Evolutionary conservation across 2,888 invertebrate genomes (phyloP).

Genomic region (Empis livida): DNA sequence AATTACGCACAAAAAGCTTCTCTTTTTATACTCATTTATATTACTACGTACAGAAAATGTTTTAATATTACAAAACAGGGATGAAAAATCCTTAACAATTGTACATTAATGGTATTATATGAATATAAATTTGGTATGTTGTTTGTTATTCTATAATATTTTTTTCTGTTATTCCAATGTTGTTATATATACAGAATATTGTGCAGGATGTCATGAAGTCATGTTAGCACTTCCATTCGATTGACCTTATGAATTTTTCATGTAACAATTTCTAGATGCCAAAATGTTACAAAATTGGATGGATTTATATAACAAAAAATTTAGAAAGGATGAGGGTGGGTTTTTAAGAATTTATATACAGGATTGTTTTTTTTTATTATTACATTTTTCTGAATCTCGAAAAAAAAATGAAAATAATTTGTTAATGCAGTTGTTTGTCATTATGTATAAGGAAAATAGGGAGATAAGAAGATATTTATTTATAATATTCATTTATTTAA

Average conservation of each 20-base stretch:
- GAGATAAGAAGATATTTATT: background rate
- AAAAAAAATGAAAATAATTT: conserved; percentile 8
- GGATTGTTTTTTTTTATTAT: background rate
- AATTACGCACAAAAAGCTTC: too few species aligned
- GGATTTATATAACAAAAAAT: background rate
- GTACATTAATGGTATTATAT: too few species aligned
- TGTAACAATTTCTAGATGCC: conserved; percentile 2
- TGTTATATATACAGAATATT: too few species aligned
- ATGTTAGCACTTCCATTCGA: conserved; percentile 8
- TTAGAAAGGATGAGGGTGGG: background rate
- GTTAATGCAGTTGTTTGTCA: conserved; percentile 9
- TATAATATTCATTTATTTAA: background rate
- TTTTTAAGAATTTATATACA: background rate
- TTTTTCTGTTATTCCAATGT: too few species aligned
- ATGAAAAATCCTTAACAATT: too few species aligned
- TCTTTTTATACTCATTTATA: too few species aligned
- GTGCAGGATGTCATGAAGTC: conserved; percentile 1
- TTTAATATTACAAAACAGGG: too few species aligned
- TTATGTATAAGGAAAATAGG: background rate
- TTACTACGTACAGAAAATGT: too few species aligned
- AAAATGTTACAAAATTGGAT: background rate
- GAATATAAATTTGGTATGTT: too few species aligned
- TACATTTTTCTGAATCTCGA: too few species aligned
- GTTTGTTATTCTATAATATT: too few species aligned
- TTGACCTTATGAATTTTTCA: conserved; percentile 10